Evolutionary conservation across 2,888 invertebrate genomes (phyloP).

Genomic region (Folsomia candida): DNA sequence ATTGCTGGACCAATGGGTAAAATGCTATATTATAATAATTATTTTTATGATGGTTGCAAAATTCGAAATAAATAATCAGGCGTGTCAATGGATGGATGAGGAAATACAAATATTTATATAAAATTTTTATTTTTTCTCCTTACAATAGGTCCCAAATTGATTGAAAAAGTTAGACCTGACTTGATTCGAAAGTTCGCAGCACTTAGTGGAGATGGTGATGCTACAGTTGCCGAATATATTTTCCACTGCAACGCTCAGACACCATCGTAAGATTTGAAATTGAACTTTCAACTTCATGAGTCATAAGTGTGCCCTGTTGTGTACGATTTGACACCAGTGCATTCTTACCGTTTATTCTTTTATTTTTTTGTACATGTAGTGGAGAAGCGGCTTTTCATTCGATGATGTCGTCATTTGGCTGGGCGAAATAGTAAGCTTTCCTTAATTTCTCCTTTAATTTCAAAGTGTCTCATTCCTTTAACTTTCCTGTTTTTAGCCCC

Average conservation of each 20-base stretch:
- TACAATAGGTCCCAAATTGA: conserved; percentile 76
- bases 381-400: conserved; percentile 89
- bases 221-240: conserved; percentile 81
- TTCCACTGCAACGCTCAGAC: conserved; percentile 93
- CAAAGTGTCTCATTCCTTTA: too few relatives aligned
- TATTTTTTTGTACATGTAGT: conserved; percentile 61
- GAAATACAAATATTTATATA: too few relatives aligned
- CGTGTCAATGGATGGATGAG: too few relatives aligned
- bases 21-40: too few relatives aligned
- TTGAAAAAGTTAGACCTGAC: conserved; percentile 83
- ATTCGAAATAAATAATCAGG: background rate
- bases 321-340: conserved; percentile 4
- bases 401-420: conserved; percentile 84
- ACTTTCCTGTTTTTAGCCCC: too few relatives aligned
- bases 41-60: conserved; percentile 22
- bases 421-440: conserved; percentile 97
- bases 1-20: conserved; percentile 83
- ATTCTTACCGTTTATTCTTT: too few relatives aligned
- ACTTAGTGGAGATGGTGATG: conserved; percentile 59
- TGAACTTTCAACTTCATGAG: background rate
- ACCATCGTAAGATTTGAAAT: conserved; percentile 66
- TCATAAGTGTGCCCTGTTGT: too few relatives aligned
- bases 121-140: too few relatives aligned
- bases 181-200: conserved; percentile 76
- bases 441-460: too few relatives aligned